Evolutionary conservation across 2,888 invertebrate species (phyloP).

Genomic region (Halictus quadricinctus): DNA sequence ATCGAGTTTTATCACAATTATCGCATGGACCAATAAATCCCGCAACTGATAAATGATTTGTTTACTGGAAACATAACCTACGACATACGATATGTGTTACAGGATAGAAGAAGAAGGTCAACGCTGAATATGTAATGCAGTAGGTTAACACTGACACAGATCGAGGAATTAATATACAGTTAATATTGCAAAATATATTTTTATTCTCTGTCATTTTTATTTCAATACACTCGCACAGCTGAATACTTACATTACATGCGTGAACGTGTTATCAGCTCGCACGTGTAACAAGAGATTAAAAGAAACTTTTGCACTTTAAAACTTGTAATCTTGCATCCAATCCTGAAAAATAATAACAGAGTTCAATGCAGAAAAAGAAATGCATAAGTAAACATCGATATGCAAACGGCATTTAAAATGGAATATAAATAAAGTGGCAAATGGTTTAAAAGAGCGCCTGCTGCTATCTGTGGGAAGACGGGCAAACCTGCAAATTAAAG

Average conservation of each 20-base stretch:
- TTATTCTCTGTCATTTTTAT: conserved; percentile 14
- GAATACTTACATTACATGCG: not conserved
- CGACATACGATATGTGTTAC: not conserved
- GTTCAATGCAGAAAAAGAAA: not conserved
- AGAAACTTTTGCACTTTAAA: conserved; percentile 11
- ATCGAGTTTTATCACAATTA: conserved; percentile 52
- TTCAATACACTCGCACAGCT: not conserved
- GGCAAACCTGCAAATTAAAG: not conserved
- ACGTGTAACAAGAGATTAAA: conserved; percentile 3
- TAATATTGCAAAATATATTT: conserved; percentile 8
- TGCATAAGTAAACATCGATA: not conserved
- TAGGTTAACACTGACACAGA: not conserved
- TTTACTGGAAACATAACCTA: conserved; percentile 49
- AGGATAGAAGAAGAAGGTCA: not conserved
- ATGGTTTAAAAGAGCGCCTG: not conserved
- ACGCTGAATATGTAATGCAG: not conserved
- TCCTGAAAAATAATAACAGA: conserved; percentile 22
- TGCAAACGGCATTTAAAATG: not conserved
- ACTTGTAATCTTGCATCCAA: not conserved
- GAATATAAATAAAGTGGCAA: not conserved
- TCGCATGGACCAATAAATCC: conserved; percentile 27
- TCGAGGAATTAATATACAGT: not conserved
- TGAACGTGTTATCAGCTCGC: conserved; percentile 15
- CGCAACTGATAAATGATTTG: conserved; percentile 39
- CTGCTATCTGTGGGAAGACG: conserved; percentile 14